A percentile compares a stretch with the other conserved stretches of the same genome.
phyloP scores from a whole-genome alignment of 2,113 vertebrate species.

The Macquaria australasica region DNA sequence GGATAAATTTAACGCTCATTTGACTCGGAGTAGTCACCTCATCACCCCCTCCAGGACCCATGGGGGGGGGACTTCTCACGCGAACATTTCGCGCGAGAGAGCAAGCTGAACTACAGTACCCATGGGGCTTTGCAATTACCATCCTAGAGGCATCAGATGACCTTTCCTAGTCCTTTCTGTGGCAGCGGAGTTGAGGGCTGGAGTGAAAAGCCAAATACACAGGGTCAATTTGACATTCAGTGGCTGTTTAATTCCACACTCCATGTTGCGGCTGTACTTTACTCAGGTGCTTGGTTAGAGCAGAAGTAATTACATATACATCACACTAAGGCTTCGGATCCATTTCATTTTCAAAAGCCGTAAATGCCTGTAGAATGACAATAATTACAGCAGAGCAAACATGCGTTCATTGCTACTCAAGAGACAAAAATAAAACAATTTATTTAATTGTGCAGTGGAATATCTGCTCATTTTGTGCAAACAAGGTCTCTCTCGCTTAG shows the following conservation, averaged over 20 bases:
- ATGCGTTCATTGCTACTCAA: background rate
- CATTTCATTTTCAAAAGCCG: background rate
- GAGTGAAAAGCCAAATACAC: slow-evolving; percentile 26
- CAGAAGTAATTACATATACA: slow-evolving; percentile 17
- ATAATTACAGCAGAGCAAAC: slow-evolving; percentile 7
- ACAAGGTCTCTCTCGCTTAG: background rate
- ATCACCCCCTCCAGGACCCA: slow-evolving; percentile 26
- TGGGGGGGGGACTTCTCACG: slow-evolving; percentile 16
- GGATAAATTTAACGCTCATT: slow-evolving; percentile 66
- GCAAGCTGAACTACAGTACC: slow-evolving; percentile 60
- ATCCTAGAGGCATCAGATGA: slow-evolving; percentile 47
- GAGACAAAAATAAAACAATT: background rate
- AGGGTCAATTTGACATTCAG: slow-evolving; percentile 55
- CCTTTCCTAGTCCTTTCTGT: slow-evolving; percentile 50
- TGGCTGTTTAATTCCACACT: slow-evolving; percentile 39
- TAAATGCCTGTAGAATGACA: slow-evolving; percentile 6
- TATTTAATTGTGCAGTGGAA: background rate
- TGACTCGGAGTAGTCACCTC: slow-evolving; percentile 58
- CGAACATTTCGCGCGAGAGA: slow-evolving; percentile 39
- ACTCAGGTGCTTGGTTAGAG: slow-evolving; percentile 8
- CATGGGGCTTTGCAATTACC: slow-evolving; percentile 56
- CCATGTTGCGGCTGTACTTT: slow-evolving; percentile 5
- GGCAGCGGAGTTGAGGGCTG: slow-evolving; percentile 15
- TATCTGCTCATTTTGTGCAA: slow-evolving; percentile 1
- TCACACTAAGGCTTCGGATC: background rate